Evolutionary conservation across 2,797 vertebrate species (phyloP), one percentile per base, ranked within the genome.

Genomic region (Parauchenoglanis punctatus): DNA sequence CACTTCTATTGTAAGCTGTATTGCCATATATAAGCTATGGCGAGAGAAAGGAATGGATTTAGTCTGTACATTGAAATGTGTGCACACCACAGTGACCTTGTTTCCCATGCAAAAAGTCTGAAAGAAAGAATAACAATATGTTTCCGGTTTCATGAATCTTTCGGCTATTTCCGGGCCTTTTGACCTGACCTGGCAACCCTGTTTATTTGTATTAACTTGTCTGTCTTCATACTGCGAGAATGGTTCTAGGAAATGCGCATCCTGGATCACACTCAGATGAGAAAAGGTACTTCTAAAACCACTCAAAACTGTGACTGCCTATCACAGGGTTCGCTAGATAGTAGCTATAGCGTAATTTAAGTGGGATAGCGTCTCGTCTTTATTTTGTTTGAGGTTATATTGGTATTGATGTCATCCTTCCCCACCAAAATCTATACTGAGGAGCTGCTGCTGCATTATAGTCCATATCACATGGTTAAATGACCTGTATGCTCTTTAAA

Each of bases 151-250:
- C 20, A 28, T 72, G 49, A 84, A 56, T 72, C 67, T 84, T 54
- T 40, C n/a, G 11, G 11, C 18, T 70, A 35, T 17, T 54, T 83
- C 56, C 28, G 56, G 46, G 46, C 15, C 28, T 83, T 83, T 40
- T 68, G 81, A 68, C 46, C 46, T 35, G 81, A 54, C 65, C 81
- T 83, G 63, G 65, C 65, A 83, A 83, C 63, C 49, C 49, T 56
- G 49, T 83, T 13, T 83, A 83, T 83, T 83, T 10, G 35, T 70
- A 56, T 83, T 23, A 70, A 70, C 46, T 15, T 4, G 4, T 40
- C n/a, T 35, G 28, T 54, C 18, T 54, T 70, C 65, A 11, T 67
- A 1, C 54, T 5, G 17, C 3, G 25, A 28, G 25, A 13, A 77
- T 15, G 12, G 10, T 56, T 31, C 44, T 31, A 18, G 61, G 59